These are phyloP conservation scores for Threskiornis aethiopicus DNA, from an alignment of 2,797 vertebrate genomes.

Conservation along the genomic window DNA sequence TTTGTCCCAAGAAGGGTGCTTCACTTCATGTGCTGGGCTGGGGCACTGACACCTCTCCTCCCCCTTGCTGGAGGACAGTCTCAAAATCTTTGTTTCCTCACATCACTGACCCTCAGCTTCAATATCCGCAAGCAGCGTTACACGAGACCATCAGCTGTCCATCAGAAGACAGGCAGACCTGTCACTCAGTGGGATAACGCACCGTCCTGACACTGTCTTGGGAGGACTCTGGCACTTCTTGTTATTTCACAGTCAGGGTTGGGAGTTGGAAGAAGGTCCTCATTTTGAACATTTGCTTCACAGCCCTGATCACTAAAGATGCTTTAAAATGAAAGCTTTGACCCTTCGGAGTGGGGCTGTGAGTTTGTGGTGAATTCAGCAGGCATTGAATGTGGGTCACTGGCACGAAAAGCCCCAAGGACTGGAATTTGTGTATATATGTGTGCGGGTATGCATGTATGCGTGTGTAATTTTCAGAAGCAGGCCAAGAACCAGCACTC, in stretches of 20 bases:
- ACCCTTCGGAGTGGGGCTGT: accelerated
- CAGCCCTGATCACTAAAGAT: background rate
- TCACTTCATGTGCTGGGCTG: background rate
- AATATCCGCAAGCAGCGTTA: background rate
- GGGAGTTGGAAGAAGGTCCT: background rate
- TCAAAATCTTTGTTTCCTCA: background rate
- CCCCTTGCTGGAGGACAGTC: background rate
- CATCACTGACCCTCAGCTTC: background rate
- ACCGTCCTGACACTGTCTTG: background rate
- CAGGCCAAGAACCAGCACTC: background rate
- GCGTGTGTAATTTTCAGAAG: background rate
- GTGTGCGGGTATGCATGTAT: background rate
- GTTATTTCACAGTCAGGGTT: background rate
- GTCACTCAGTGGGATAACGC: background rate
- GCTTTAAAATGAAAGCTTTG: background rate
- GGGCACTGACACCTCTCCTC: conserved; percentile 1
- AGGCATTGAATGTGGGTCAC: background rate
- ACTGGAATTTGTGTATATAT: background rate
- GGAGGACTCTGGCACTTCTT: background rate
- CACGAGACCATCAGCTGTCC: background rate
- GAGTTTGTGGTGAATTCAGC: background rate
- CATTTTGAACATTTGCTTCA: background rate
- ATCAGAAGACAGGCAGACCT: background rate
- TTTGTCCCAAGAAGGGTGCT: background rate
- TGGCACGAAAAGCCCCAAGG: background rate